Evolutionary conservation across 1,140 invertebrate genomes (phyloP).

Genomic region (Pygmarrhopalites habei): DNA sequence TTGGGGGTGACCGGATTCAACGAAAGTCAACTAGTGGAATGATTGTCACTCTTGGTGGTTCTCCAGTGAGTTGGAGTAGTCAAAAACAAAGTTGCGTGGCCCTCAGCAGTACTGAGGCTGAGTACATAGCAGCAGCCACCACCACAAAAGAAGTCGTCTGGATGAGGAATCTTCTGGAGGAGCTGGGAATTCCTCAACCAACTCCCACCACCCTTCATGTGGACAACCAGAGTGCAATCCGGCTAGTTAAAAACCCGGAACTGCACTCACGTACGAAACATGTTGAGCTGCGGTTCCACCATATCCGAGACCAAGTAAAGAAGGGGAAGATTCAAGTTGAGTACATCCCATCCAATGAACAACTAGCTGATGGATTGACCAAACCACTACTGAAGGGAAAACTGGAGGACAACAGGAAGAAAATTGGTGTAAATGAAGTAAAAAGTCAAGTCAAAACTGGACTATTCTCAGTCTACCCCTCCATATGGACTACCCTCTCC

Average conservation of each 20-base stretch:
- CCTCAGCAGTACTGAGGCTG: constrained; percentile 42
- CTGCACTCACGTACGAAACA: constrained; percentile 40
- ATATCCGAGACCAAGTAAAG: constrained; percentile 31
- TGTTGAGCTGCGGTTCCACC: constrained; percentile 40
- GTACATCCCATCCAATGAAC: constrained; percentile 18
- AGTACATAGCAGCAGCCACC: not conserved
- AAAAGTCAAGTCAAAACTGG: too few species aligned
- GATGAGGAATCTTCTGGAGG: not conserved
- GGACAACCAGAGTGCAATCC: constrained; percentile 36
- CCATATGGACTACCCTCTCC: too few species aligned
- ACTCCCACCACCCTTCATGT: constrained; percentile 8
- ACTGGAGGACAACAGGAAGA: not conserved
- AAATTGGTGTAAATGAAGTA: not conserved
- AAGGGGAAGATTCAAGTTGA: constrained; percentile 8
- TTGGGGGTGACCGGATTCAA: constrained; percentile 26
- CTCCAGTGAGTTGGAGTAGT: constrained; percentile 39
- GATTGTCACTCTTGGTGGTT: not conserved
- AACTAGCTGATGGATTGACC: constrained; percentile 38
- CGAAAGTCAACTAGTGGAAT: constrained; percentile 11
- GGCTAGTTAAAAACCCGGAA: constrained; percentile 38
- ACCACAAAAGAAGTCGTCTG: constrained; percentile 1
- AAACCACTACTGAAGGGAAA: constrained; percentile 30
- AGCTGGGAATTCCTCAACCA: not conserved
- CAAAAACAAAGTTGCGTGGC: constrained; percentile 44
- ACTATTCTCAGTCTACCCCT: too few species aligned